Base-by-base conservation (phyloP, 2,797 vertebrate species). In the Phoebastria nigripes region DNA sequence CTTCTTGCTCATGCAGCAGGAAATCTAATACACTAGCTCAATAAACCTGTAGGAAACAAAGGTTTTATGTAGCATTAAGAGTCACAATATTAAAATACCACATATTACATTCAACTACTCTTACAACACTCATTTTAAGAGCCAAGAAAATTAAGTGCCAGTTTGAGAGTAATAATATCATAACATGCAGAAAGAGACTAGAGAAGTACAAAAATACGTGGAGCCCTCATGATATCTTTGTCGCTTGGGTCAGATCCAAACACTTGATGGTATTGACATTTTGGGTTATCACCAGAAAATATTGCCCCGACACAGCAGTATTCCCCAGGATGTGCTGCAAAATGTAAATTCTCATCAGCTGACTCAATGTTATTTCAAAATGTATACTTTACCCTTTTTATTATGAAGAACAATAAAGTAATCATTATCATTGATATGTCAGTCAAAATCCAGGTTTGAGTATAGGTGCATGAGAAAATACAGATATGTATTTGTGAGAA, bases 1-100 rank as follows among this genome's bases (percentile, higher is more conserved):
- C 99, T 99, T 99, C 99, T 98, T 99, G 99, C 99, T 99, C 99
- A 98, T 99, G 98, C 98, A 98, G 99, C 99, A 99, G 98, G 99
- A 99, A 99, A 98, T 98, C 98, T 99, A 99, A 99, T 98, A 98
- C 98, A 98, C 98, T 97, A 98, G 98, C 98, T 99, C 99, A 99
- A 99, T 99, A 99, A 99, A 98, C 98, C 98, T 98, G 98, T 98
- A 98, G 97, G 98, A 98, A 99, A 98, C 98, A 98, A 98, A 98
- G 98, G 96, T 97, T 98, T 98, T 98, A 98, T 98, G 98, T 97
- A 98, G 98, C 97, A 98, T 98, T 98, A 98, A 98, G 98, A 98
- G 97, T 97, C 96, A 95, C 97, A 94, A 97, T 98, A 98, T 98
- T 98, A 98, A 98, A 98, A 98, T 96, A 97, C 97, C 97, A 88